Evolutionary conservation across 2,113 vertebrate genomes (phyloP).

Genomic region (Phocoena sinus): DNA sequence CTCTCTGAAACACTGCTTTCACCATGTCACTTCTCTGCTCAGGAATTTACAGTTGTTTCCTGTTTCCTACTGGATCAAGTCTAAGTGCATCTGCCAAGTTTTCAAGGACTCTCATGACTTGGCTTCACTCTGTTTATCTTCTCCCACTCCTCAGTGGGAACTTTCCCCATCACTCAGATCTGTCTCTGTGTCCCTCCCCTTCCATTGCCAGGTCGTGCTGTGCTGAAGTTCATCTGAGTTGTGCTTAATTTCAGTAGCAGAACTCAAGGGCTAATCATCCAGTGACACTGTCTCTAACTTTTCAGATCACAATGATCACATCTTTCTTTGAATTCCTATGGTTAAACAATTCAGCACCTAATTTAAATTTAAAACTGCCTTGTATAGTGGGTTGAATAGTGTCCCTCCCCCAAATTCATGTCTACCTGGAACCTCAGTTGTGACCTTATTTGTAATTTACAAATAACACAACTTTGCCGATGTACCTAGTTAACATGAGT

Average conservation of each 20-base stretch:
- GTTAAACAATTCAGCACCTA: neutral
- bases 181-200: neutral
- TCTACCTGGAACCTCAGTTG: neutral
- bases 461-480: neutral
- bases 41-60: conserved; percentile 57
- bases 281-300: neutral
- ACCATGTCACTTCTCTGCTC: conserved; percentile 33
- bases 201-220: neutral
- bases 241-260: neutral
- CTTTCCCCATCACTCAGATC: neutral
- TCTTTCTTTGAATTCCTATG: neutral
- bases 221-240: neutral
- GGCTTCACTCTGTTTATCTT: conserved; percentile 43
- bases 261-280: neutral
- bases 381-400: neutral
- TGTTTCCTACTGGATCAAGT: conserved; percentile 46
- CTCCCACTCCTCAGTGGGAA: neutral
- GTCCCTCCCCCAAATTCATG: neutral
- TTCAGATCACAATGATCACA: neutral
- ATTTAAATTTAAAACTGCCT: conserved; percentile 15
- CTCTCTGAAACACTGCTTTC: conserved; percentile 57
- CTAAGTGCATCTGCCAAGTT: conserved; percentile 51
- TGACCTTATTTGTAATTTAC: neutral
- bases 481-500: neutral
- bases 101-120: conserved; percentile 64